Evolutionary conservation across 2,113 vertebrate genomes (phyloP).

Genomic region (Lepus europaeus): DNA sequence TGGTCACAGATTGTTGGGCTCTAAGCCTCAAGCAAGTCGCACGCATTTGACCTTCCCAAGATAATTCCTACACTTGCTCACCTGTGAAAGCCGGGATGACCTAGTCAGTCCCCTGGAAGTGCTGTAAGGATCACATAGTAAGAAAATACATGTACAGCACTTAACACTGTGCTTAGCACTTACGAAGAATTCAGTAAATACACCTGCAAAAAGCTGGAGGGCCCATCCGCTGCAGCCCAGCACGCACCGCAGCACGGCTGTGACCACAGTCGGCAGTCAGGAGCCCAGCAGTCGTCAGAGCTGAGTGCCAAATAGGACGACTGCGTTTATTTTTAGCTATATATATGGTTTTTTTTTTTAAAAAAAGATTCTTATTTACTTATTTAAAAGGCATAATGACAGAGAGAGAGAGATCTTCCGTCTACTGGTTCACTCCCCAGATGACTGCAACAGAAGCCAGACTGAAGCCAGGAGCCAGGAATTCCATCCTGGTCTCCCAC

Average conservation of each 20-base stretch:
- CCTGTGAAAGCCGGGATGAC: background rate
- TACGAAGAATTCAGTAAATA: background rate
- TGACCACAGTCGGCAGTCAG: background rate
- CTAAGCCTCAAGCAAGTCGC: too few species aligned
- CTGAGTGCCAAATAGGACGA: background rate
- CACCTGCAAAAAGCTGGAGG: background rate
- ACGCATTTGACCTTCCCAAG: background rate
- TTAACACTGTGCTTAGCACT: background rate
- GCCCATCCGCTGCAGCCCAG: background rate
- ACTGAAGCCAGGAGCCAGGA: too few species aligned
- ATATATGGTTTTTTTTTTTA: background rate
- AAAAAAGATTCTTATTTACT: too few species aligned
- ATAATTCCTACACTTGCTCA: background rate
- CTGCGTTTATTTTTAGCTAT: background rate
- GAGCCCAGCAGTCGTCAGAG: background rate
- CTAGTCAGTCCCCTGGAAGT: background rate
- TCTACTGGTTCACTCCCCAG: too few species aligned
- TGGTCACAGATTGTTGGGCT: background rate
- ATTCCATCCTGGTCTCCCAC: too few species aligned
- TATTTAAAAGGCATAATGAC: too few species aligned
- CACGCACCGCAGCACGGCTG: background rate
- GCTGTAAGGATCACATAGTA: background rate
- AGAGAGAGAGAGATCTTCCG: too few species aligned
- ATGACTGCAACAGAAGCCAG: too few species aligned
- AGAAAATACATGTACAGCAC: background rate